Percentiles rank a stretch among this genome's conserved stretches.
phyloP scores from a whole-genome alignment of 2,797 vertebrate species.

The Tangara arthus region DNA sequence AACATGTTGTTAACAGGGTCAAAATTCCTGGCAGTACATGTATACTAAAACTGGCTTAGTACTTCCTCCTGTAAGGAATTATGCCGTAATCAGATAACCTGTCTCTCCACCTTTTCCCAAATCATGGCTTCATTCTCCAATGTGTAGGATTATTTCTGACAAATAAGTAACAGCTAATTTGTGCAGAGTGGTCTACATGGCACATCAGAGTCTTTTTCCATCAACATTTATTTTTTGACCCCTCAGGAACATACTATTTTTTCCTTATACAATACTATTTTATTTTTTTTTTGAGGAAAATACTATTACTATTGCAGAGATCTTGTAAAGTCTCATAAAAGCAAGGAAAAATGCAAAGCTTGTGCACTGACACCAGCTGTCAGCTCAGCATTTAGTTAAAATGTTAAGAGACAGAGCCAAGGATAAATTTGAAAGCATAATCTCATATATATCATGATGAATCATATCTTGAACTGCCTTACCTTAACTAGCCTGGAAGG shows the following conservation, averaged over 20 bases:
- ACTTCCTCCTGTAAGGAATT: not conserved
- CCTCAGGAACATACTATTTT: not conserved
- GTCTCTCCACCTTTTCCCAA: not conserved
- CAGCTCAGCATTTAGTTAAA: constrained; percentile 65
- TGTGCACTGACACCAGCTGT: constrained; percentile 47
- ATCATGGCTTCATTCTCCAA: not conserved
- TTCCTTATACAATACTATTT: not conserved
- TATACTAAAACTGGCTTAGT: not conserved
- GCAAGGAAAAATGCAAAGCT: constrained; percentile 13
- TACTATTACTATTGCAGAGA: not conserved
- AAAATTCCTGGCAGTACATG: not conserved
- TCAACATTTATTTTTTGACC: not conserved
- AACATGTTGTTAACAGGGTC: not conserved
- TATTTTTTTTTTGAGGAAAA: not conserved
- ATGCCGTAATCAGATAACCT: not conserved
- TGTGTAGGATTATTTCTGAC: not conserved
- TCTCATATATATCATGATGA: constrained; percentile 56
- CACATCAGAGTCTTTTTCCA: not conserved
- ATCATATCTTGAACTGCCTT: constrained; percentile 50
- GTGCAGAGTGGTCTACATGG: not conserved
- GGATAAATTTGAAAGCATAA: constrained; percentile 60
- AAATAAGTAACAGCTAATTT: not conserved
- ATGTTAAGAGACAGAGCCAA: constrained; percentile 48
- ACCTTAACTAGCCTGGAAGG: constrained; percentile 51
- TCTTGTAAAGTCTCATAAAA: not conserved